These are phyloP conservation scores for Listrodromus nycthemerus DNA, from an alignment of 2,888 invertebrate species.

Conservation along the genomic window DNA sequence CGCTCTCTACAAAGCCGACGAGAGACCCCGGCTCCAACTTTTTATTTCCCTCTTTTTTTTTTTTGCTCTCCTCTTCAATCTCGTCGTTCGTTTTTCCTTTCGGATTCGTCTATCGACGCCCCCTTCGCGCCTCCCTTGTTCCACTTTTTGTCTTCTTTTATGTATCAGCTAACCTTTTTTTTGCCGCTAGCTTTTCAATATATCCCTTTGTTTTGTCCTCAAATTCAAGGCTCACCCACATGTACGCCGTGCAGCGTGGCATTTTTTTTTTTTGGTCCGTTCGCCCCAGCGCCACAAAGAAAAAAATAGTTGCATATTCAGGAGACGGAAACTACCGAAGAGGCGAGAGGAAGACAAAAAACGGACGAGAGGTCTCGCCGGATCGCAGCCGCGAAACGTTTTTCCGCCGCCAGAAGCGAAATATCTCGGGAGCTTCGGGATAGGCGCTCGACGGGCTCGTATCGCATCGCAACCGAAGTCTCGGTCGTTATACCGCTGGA, in stretches of 20 bases:
- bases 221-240: slow-evolving; percentile 7
- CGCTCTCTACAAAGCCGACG: slow-evolving; percentile 48
- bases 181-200: slow-evolving; percentile 29
- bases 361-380: not conserved
- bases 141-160: slow-evolving; percentile 34
- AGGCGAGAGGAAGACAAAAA: slow-evolving; percentile 2
- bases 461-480: slow-evolving; percentile 13
- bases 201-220: slow-evolving; percentile 22
- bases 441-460: slow-evolving; percentile 45
- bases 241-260: slow-evolving; percentile 13
- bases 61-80: slow-evolving; percentile 17
- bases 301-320: slow-evolving; percentile 39
- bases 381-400: not conserved
- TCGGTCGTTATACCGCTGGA: slow-evolving; percentile 57
- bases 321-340: not conserved
- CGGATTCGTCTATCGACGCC: not conserved
- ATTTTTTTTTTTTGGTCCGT: slow-evolving; percentile 22
- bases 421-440: slow-evolving; percentile 3
- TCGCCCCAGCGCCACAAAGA: not conserved
- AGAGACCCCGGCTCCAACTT: slow-evolving; percentile 7
- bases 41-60: slow-evolving; percentile 28
- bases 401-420: not conserved
- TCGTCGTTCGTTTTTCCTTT: slow-evolving; percentile 62
- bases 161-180: slow-evolving; percentile 14
- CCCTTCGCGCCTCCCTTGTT: not conserved